Evolutionary conservation across 2,797 vertebrate genomes (phyloP).

Genomic region (Lepus oiostolus): DNA sequence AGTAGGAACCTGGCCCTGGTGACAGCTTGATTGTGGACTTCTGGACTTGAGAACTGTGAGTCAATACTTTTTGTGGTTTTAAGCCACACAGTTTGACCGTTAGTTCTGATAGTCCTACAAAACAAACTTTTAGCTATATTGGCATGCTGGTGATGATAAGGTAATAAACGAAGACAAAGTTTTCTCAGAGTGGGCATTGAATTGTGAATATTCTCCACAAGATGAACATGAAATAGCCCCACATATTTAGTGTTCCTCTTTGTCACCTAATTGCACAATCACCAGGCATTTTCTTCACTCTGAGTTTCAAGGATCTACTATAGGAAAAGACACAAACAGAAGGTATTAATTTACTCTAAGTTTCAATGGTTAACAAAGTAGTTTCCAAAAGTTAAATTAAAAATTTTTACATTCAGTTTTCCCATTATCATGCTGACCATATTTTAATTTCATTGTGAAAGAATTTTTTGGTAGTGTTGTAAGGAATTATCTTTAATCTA

Average conservation of each 20-base stretch:
- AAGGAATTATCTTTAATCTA: slow-evolving; percentile 60
- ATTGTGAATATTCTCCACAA: neutral
- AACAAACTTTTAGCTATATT: rapidly evolving
- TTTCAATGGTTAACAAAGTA: neutral
- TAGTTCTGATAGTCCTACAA: neutral
- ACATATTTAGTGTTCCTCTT: neutral
- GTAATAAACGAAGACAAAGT: rapidly evolving
- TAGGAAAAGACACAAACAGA: slow-evolving; percentile 6
- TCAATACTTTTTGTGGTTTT: neutral
- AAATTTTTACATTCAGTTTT: neutral
- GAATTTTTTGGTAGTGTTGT: slow-evolving; percentile 46
- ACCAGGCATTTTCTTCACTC: neutral
- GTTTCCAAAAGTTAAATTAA: slow-evolving; percentile 10
- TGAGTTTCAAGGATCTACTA: neutral
- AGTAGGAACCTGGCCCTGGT: neutral
- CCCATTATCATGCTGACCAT: neutral
- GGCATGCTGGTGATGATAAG: rapidly evolving
- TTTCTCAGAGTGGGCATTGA: neutral
- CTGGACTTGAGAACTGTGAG: neutral
- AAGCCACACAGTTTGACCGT: neutral
- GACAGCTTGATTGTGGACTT: neutral
- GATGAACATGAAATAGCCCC: rapidly evolving
- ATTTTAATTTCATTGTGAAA: slow-evolving; percentile 47
- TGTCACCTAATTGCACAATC: neutral
- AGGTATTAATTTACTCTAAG: neutral